phyloP scores from a whole-genome alignment of 1,140 invertebrate species.

The Bombus turneri region DNA sequence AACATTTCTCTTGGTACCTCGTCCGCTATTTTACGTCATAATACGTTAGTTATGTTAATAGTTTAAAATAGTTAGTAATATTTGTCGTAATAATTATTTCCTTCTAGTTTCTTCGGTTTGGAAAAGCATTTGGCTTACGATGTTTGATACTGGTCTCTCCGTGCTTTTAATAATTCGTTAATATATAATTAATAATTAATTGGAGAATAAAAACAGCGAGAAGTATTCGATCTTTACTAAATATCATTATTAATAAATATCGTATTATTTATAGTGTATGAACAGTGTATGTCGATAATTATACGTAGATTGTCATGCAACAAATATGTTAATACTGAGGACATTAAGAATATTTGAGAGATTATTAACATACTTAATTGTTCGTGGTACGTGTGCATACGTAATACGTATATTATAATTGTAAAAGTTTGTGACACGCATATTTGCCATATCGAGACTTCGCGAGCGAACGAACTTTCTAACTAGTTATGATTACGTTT shows the following conservation, averaged over 20 bases:
- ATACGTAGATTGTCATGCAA: neutral
- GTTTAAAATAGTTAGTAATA: no score
- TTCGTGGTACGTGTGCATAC: neutral
- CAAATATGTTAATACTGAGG: neutral
- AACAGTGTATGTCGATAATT: neutral
- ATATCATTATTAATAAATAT: neutral
- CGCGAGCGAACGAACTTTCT: neutral
- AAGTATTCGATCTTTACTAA: neutral
- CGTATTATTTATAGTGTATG: no score
- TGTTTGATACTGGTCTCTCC: no score
- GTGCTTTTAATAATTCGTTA: no score
- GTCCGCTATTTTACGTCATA: neutral
- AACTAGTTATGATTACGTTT: neutral
- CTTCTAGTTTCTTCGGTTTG: no score
- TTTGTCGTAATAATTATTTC: no score
- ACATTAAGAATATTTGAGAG: neutral
- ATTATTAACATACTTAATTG: neutral
- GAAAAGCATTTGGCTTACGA: no score
- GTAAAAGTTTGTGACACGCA: neutral
- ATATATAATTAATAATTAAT: no score
- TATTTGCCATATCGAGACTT: neutral
- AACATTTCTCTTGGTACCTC: neutral
- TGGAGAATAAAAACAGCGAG: neutral
- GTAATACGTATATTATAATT: neutral
- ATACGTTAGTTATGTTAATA: no score